Percentiles rank a stretch among this genome's conserved stretches.
Evolutionary conservation across 2,113 vertebrate species (phyloP).

Genomic region (Colossoma macropomum): DNA sequence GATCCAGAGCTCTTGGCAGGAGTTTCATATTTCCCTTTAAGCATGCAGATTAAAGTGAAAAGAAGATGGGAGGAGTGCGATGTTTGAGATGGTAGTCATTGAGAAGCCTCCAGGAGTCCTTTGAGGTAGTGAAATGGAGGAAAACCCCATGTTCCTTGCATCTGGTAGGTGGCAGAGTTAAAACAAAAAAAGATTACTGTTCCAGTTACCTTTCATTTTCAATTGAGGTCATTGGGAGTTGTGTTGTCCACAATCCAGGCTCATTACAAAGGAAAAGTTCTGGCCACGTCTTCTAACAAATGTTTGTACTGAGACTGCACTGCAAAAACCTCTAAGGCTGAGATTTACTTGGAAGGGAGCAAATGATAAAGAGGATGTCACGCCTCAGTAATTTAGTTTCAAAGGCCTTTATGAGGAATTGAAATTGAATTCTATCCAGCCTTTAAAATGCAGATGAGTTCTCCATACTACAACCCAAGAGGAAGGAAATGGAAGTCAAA

Average conservation of each 20-base stretch:
- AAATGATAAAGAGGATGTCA: constrained; percentile 18
- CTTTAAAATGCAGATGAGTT: constrained; percentile 26
- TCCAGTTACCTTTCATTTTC: not conserved
- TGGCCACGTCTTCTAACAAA: not conserved
- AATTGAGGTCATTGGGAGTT: not conserved
- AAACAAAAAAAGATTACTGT: not conserved
- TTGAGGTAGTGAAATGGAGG: constrained; percentile 18
- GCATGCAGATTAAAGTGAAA: constrained; percentile 41
- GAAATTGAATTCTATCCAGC: constrained; percentile 26
- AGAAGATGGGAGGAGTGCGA: not conserved
- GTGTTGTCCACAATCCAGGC: not conserved
- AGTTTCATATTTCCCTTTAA: constrained; percentile 26
- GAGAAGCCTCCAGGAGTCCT: constrained; percentile 18
- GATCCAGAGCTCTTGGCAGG: constrained; percentile 42
- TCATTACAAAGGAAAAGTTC: not conserved
- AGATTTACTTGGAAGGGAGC: not conserved
- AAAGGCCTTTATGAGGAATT: constrained; percentile 12
- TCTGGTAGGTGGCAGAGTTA: not conserved
- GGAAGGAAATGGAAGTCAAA: constrained; percentile 34
- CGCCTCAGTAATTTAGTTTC: constrained; percentile 20
- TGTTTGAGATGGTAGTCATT: constrained; percentile 14
- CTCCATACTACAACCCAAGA: constrained; percentile 3
- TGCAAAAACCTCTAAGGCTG: not conserved
- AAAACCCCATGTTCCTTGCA: not conserved
- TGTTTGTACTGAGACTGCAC: not conserved